These are phyloP conservation scores for Cerastis leucographa DNA, from an alignment of 2,888 invertebrate species.

Conservation along the genomic window DNA sequence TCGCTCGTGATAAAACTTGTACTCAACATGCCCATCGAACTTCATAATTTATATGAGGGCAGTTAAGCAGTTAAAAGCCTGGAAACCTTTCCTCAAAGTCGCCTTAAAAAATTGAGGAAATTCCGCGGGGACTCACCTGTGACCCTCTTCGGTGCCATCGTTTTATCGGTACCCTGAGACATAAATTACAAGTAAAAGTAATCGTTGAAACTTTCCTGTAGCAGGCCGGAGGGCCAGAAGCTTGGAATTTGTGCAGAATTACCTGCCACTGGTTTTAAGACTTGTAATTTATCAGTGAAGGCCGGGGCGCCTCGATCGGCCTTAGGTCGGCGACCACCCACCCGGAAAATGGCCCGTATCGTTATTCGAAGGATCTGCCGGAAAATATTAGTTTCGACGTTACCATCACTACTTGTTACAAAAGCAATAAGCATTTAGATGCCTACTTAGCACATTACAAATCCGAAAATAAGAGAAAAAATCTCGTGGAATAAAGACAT, in stretches of 20 bases:
- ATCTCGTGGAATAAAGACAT: conserved; percentile 72
- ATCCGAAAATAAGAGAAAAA: conserved; percentile 61
- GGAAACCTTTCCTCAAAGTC: conserved; percentile 70
- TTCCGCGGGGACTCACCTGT: conserved; percentile 83
- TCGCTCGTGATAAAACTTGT: conserved; percentile 61
- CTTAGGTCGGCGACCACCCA: conserved; percentile 75
- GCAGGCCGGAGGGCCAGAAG: conserved; percentile 81
- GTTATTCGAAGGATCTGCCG: conserved; percentile 76
- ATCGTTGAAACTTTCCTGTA: conserved; percentile 88
- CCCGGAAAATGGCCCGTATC: conserved; percentile 82
- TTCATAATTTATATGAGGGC: conserved; percentile 70
- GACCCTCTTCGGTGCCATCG: conserved; percentile 80
- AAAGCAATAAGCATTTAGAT: conserved; percentile 72
- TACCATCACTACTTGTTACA: conserved; percentile 72
- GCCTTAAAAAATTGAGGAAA: conserved; percentile 74
- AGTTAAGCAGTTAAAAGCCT: conserved; percentile 72
- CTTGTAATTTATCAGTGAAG: conserved; percentile 91
- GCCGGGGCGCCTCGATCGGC: conserved; percentile 81
- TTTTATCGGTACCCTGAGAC: conserved; percentile 85
- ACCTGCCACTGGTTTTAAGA: conserved; percentile 92
- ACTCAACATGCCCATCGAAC: conserved; percentile 65
- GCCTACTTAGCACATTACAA: conserved; percentile 70
- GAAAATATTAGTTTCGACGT: conserved; percentile 74
- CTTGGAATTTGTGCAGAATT: conserved; percentile 89
- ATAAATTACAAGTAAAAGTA: conserved; percentile 89